A percentile compares a stretch with the other conserved stretches of the same genome.
Conservation (phyloP, 2,888 invertebrate species). For the Thalpophila matura region DNA sequence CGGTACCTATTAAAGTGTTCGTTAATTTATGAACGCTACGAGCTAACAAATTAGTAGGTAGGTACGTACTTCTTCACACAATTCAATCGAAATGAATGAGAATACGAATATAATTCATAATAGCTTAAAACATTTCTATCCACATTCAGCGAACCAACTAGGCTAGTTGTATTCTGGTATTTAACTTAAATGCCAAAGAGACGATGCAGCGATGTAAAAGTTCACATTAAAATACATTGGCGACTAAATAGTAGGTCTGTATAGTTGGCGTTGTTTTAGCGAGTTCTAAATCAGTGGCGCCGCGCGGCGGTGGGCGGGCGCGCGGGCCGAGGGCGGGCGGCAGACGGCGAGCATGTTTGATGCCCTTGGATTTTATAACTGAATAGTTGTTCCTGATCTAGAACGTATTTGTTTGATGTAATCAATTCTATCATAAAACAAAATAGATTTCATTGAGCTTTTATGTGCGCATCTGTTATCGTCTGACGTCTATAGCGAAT, state of each 20-base stretch:
- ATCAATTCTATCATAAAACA: constrained; percentile 31
- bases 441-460: constrained; percentile 24
- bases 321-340: constrained; percentile 51
- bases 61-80: constrained; percentile 29
- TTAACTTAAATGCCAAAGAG: constrained; percentile 60
- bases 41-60: constrained; percentile 24
- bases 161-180: constrained; percentile 40
- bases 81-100: constrained; percentile 30
- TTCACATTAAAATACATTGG: constrained; percentile 56
- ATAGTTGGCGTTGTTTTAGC: constrained; percentile 70
- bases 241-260: constrained; percentile 61
- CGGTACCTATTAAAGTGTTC: constrained; percentile 28
- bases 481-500: constrained; percentile 7
- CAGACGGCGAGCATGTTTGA: constrained; percentile 52
- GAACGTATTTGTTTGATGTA: constrained; percentile 31
- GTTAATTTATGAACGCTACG: constrained; percentile 28
- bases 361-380: constrained; percentile 64
- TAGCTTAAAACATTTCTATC: constrained; percentile 29
- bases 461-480: constrained; percentile 41
- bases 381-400: constrained; percentile 56
- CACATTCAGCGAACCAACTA: constrained; percentile 27
- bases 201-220: constrained; percentile 55
- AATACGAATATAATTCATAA: constrained; percentile 31
- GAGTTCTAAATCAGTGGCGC: constrained; percentile 71
- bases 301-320: constrained; percentile 60